Evolutionary conservation across 2,113 vertebrate genomes (phyloP).

Genomic region (Garra rufa): DNA sequence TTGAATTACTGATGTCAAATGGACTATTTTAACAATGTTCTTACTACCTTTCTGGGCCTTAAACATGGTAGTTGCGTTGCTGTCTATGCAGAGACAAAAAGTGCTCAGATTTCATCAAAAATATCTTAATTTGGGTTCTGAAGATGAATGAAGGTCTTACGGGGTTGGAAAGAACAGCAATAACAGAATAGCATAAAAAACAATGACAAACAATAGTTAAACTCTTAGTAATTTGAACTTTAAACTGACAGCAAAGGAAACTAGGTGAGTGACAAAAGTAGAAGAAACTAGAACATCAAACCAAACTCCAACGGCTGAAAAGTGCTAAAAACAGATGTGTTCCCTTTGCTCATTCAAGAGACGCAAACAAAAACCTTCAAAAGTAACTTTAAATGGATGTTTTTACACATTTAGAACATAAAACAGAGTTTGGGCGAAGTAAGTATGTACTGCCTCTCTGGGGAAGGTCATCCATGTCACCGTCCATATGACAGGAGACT

Average conservation of each 20-base stretch:
- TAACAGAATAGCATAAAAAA: not conserved
- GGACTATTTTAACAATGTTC: too few relatives aligned
- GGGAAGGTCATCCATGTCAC: not conserved
- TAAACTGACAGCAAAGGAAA: slow-evolving; percentile 10
- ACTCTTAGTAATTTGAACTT: not conserved
- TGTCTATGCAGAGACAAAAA: too few relatives aligned
- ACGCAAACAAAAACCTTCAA: not conserved
- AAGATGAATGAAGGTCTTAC: too few relatives aligned
- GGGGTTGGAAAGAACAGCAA: not conserved
- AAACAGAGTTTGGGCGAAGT: not conserved
- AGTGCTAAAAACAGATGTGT: not conserved
- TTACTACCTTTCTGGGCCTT: too few relatives aligned
- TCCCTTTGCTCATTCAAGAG: not conserved
- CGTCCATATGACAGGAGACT: slow-evolving; percentile 1
- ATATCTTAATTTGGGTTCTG: too few relatives aligned
- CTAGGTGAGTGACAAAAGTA: not conserved
- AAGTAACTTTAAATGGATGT: not conserved
- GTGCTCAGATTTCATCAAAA: too few relatives aligned
- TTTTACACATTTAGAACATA: not conserved
- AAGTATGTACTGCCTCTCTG: not conserved
- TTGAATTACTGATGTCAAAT: too few relatives aligned
- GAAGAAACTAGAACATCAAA: slow-evolving; percentile 26
- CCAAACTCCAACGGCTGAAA: slow-evolving; percentile 19
- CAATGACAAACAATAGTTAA: not conserved
- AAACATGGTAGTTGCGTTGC: too few relatives aligned